A percentile compares a stretch with the other conserved stretches of the same genome.
These are phyloP conservation scores for Oxygymnocypris stewartii DNA, from an alignment of 2,113 vertebrate species.

Conservation along the genomic window DNA sequence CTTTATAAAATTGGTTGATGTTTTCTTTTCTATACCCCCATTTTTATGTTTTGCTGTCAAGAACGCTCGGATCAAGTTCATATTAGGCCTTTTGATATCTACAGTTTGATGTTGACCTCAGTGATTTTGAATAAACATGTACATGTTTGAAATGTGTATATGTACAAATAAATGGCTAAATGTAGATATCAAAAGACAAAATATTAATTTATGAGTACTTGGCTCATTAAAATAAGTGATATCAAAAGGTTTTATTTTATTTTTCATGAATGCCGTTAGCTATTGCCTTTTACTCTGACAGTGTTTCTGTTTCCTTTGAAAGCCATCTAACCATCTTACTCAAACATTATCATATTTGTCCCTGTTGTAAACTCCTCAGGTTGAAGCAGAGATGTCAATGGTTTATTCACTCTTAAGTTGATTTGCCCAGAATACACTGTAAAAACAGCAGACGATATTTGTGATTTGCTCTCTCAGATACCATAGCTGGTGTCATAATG, in stretches of 20 bases:
- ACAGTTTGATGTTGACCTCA: not conserved
- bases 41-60: not conserved
- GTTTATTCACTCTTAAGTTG: not conserved
- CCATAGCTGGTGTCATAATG: not conserved
- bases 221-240: not conserved
- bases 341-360: conserved; percentile 6
- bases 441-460: not conserved
- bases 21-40: conserved; percentile 3
- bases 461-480: not conserved
- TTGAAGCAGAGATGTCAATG: not conserved
- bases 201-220: not conserved
- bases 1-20: conserved; percentile 1
- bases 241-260: not conserved
- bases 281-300: not conserved
- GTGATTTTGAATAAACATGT: not conserved
- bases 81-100: conserved; percentile 11
- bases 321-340: not conserved
- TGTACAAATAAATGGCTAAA: not conserved
- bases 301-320: not conserved
- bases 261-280: not conserved
- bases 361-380: conserved; percentile 29
- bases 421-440: conserved; percentile 8
- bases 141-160: not conserved
- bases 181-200: conserved; percentile 9
- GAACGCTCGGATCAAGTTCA: not conserved